Evolutionary conservation across 2,888 invertebrate genomes (phyloP), one percentile per base, ranked within the genome.

Genomic region (Lissocephala sabroskyi): DNA sequence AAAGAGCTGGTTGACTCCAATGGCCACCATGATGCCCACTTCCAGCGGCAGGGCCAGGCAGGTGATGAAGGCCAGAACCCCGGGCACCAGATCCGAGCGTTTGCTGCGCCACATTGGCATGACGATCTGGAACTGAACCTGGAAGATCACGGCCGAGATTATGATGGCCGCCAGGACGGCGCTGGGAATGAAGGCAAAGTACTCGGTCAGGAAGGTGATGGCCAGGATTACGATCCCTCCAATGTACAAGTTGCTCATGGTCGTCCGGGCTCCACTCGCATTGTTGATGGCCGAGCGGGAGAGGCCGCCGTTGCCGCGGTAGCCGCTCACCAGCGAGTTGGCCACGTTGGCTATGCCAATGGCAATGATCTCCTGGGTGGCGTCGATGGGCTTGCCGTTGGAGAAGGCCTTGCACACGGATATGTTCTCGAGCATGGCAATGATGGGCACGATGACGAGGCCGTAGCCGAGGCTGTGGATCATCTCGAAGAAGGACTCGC

Each of bases 331-430:
- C 85, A 96, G 92, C 0, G 93, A 92, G 82, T 93, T 95, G 52
- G 90, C 89, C 30, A 96, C 87, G 83, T 94, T 93, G 1, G 81
- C 74, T 18, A 92, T 80, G 23, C 94, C 94, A 40, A 95, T 89
- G 4, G 96, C 95, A 55, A 96, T 87, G 79, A 97, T 87, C 86
- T 97, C 97, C 84, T 96, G 96, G 36, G 94, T 95, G 10, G 96
- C 93, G 81, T 96, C 94, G 43, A 96, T 92, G 41, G 92, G 87
- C 78, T 89, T 90, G 7, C 93, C 93, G 78, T 90, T 89, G n/a
- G 91, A 89, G 14, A 81, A 80, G 1, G 80, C 80, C 46, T 80
- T 80, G 60, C 79, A 80, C 3, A 80, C 94, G 11, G 96, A 93
- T 61, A 96, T 93, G 75, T 94, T 93, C 82, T 97, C 97, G 77